These are phyloP conservation scores for Enoplosus armatus DNA, from an alignment of 2,797 vertebrate genomes.

Conservation along the genomic window DNA sequence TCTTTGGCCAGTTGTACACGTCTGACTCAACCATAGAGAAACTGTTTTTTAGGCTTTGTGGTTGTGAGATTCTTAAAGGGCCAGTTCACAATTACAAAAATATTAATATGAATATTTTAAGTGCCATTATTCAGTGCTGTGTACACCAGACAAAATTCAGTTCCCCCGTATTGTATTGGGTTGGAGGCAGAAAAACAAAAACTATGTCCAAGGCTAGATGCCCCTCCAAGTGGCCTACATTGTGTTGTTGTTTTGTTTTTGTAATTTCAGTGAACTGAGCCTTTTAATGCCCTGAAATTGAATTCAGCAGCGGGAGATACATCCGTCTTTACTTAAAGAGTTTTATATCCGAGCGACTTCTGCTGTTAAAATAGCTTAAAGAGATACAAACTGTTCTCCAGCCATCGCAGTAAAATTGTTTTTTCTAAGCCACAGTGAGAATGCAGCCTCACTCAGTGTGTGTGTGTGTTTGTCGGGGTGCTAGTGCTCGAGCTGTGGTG, in stretches of 20 bases:
- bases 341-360: slow-evolving; percentile 14
- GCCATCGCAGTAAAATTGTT: slow-evolving; percentile 66
- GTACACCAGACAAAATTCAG: not conserved
- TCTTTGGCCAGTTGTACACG: not conserved
- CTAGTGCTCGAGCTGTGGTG: slow-evolving; percentile 74
- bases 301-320: not conserved
- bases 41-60: not conserved
- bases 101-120: not conserved
- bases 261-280: slow-evolving; percentile 10
- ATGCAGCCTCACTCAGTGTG: slow-evolving; percentile 44
- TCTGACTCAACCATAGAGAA: not conserved
- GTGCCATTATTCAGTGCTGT: not conserved
- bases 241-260: not conserved
- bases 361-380: slow-evolving; percentile 68
- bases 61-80: not conserved
- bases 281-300: slow-evolving; percentile 4
- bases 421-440: slow-evolving; percentile 69
- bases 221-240: too few species aligned
- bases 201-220: not conserved
- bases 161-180: not conserved
- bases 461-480: slow-evolving; percentile 65
- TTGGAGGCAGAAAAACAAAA: not conserved
- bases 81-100: not conserved
- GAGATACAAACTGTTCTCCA: slow-evolving; percentile 70
- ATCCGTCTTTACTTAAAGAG: slow-evolving; percentile 6